Percentiles rank a stretch among this genome's conserved stretches.
Evolutionary conservation across 2,888 invertebrate species (phyloP).

Genomic region (Hypercompe scribonia): DNA sequence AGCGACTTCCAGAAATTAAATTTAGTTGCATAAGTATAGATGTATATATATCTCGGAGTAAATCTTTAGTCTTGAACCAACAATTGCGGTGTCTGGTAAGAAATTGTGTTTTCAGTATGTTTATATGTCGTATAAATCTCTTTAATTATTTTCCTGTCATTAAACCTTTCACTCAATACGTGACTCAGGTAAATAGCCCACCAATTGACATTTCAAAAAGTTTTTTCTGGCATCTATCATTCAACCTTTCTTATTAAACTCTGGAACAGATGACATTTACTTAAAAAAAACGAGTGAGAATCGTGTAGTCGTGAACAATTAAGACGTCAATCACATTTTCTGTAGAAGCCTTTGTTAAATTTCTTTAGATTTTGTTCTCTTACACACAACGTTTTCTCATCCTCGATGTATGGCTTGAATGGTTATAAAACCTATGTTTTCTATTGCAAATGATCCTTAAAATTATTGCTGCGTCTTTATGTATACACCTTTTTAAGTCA

Average conservation of each 20-base stretch:
- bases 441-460: conserved; percentile 72
- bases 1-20: too few relatives aligned
- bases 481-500: conserved; percentile 31
- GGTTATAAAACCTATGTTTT: conserved; percentile 58
- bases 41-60: too few relatives aligned
- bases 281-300: conserved; percentile 55
- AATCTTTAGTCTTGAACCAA: too few relatives aligned
- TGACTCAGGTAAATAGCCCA: conserved; percentile 50
- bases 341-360: conserved; percentile 63
- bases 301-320: conserved; percentile 60
- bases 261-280: conserved; percentile 63
- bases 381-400: conserved; percentile 56
- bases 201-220: conserved; percentile 49
- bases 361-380: conserved; percentile 66
- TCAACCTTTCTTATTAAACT: conserved; percentile 50
- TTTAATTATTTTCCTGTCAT: conserved; percentile 14
- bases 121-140: neutral
- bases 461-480: conserved; percentile 71
- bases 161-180: conserved; percentile 49
- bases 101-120: neutral
- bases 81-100: neutral
- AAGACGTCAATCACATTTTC: conserved; percentile 73
- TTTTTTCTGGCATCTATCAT: conserved; percentile 59
- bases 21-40: too few relatives aligned
- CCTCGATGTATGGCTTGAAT: conserved; percentile 49